phyloP scores from a whole-genome alignment of 2,888 invertebrate genomes.

The Tenthredo livida region DNA sequence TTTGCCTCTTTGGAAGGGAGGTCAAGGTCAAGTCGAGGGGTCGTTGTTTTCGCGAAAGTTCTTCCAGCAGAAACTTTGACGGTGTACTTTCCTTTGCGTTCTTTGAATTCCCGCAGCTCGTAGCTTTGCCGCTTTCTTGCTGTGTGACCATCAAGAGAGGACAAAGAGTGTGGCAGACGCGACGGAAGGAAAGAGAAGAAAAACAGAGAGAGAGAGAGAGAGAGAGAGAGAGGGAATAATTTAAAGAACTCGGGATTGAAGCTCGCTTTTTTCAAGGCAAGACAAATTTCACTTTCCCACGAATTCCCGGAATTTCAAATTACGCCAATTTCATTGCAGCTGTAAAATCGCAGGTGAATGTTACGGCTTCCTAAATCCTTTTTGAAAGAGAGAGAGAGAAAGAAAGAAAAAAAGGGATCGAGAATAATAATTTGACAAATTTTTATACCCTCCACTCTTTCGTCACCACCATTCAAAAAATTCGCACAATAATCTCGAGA shows the following conservation, averaged over 20 bases:
- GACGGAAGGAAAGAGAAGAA: neutral
- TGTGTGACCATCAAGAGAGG: conserved; percentile 1
- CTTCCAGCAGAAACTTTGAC: conserved; percentile 29
- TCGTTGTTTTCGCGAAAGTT: conserved; percentile 35
- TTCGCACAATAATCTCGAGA: neutral
- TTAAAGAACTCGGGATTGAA: conserved; percentile 18
- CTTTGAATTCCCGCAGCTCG: conserved; percentile 31
- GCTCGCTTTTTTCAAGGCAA: neutral
- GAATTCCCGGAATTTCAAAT: neutral
- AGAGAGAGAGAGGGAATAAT: conserved; percentile 21
- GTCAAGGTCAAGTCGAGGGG: conserved; percentile 22
- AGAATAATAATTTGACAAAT: neutral
- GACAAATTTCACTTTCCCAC: neutral
- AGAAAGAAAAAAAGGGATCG: neutral
- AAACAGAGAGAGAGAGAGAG: too few species aligned
- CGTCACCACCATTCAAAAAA: neutral
- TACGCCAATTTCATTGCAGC: neutral
- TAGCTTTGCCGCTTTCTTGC: neutral
- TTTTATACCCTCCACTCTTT: neutral
- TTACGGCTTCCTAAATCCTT: neutral
- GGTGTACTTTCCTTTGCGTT: conserved; percentile 20
- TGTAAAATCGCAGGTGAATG: neutral
- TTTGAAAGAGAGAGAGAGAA: neutral
- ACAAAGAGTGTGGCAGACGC: neutral
- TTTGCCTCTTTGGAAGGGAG: neutral